Evolutionary conservation across 2,888 invertebrate genomes (phyloP), one percentile per base, ranked within the genome.

Genomic region (Hirtodrosophila trivittata): DNA sequence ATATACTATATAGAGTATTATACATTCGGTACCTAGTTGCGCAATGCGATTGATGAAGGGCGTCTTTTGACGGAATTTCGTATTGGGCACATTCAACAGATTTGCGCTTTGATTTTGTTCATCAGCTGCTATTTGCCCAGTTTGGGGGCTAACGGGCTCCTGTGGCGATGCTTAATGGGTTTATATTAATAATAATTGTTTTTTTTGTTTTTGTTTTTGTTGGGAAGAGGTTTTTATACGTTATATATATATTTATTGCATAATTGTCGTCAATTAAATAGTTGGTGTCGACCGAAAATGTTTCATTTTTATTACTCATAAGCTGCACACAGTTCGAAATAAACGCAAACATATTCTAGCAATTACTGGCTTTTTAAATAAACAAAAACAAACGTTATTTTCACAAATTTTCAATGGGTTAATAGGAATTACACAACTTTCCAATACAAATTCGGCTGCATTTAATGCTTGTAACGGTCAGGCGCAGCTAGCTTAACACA

Each of bases 41-140:
- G 89, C 86, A 75, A 89, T 88, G 69, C 89, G 88, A 76, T 89
- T 89, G 87, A 90, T 87, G 82, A 89, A 85, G 46, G 89, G 89
- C 75, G 84, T 88, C 78, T 89, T 89, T 76, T 87, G 90, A 77
- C 89, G 89, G 64, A 89, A 89, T 75, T 87, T 89, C 67, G 75
- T 75, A 68, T 64, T 72, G 70, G 85, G 71, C 59, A 82, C 66
- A 73, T 71, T 72, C 77, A 72, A 67, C 66, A 74, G 63, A 74
- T 66, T 75, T 68, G 71, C 67, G 63, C 73, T 75, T 56, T 62
- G 68, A 75, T 75, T 72, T 62, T 81, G 77, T 58, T 75, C 68
- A 66, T 66, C 69, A 56, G 59, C 66, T 64, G 75, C 63, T 13
- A 57, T 52, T 66, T 50, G 68, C 41, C 55, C 59, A 30, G 54